Conservation (phyloP, 2,797 vertebrate species). For the Dallia pectoralis region DNA sequence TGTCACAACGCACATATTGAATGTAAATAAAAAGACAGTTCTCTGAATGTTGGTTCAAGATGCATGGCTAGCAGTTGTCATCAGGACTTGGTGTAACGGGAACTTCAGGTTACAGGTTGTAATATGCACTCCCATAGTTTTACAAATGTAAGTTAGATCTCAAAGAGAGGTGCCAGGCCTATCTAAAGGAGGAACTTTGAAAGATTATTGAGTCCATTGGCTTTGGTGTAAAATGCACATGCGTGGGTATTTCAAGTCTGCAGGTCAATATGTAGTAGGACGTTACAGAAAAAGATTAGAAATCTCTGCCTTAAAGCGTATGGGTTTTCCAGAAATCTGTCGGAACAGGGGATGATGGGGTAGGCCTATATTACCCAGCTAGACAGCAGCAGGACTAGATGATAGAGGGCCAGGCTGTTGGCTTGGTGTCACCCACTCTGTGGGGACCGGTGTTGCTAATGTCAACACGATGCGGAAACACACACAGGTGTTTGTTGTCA, state of each 20-base stretch:
- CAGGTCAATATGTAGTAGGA: too few relatives aligned
- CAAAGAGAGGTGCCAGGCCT: too few relatives aligned
- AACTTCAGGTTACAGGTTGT: not conserved
- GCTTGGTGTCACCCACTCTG: slow-evolving; percentile 11
- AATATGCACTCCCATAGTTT: not conserved
- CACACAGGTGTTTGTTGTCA: slow-evolving; percentile 25
- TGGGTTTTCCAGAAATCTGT: not conserved
- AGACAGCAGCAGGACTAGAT: not conserved
- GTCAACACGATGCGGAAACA: slow-evolving; percentile 19
- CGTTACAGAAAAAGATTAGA: not conserved
- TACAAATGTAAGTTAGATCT: too few relatives aligned
- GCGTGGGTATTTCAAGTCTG: too few relatives aligned
- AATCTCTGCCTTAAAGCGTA: too few relatives aligned
- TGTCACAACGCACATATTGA: slow-evolving; percentile 22
- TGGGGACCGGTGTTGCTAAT: slow-evolving; percentile 19
- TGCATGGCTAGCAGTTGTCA: not conserved
- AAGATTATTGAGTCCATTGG: too few relatives aligned
- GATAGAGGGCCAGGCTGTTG: slow-evolving; percentile 16
- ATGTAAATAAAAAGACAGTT: slow-evolving; percentile 36
- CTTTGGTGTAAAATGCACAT: too few relatives aligned
- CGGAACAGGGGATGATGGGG: not conserved
- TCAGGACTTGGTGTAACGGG: too few relatives aligned
- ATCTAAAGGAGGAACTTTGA: too few relatives aligned
- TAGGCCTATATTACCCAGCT: not conserved
- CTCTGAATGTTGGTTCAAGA: not conserved